These are phyloP conservation scores for Hydrolagus affinis DNA, from an alignment of 2,113 vertebrate species.

Conservation along the genomic window DNA sequence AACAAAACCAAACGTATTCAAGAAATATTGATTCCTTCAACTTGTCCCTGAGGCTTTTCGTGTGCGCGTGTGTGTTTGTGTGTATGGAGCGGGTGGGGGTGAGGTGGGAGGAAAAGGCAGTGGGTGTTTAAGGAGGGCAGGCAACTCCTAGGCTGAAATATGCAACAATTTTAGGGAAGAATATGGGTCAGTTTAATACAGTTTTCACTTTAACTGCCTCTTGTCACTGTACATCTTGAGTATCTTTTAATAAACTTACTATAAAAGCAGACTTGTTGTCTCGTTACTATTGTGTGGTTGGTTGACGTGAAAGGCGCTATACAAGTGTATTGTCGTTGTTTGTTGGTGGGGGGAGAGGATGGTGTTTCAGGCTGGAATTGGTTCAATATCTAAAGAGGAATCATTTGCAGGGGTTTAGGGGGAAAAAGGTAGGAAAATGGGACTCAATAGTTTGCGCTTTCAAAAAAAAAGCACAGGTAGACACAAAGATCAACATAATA, in stretches of 20 bases:
- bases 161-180: not conserved
- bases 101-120: too few relatives aligned
- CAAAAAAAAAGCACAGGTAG: slow-evolving; percentile 25
- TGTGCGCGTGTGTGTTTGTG: too few relatives aligned
- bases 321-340: too few relatives aligned
- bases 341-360: not conserved
- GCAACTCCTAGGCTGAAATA: too few relatives aligned
- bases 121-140: too few relatives aligned
- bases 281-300: not conserved
- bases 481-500: not conserved
- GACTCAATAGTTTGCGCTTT: not conserved
- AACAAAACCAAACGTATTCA: too few relatives aligned
- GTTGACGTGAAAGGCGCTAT: too few relatives aligned
- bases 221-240: slow-evolving; percentile 10
- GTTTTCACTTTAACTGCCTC: slow-evolving; percentile 8
- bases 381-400: not conserved
- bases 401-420: slow-evolving; percentile 39
- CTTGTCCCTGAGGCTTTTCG: too few relatives aligned
- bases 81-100: too few relatives aligned
- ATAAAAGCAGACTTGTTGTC: not conserved
- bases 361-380: not conserved
- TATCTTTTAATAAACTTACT: slow-evolving; percentile 23
- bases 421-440: not conserved
- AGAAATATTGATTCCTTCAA: too few relatives aligned
- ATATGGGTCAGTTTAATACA: not conserved